These are phyloP conservation scores for Byasa hedistus DNA, from an alignment of 2,888 invertebrate species.

Conservation along the genomic window DNA sequence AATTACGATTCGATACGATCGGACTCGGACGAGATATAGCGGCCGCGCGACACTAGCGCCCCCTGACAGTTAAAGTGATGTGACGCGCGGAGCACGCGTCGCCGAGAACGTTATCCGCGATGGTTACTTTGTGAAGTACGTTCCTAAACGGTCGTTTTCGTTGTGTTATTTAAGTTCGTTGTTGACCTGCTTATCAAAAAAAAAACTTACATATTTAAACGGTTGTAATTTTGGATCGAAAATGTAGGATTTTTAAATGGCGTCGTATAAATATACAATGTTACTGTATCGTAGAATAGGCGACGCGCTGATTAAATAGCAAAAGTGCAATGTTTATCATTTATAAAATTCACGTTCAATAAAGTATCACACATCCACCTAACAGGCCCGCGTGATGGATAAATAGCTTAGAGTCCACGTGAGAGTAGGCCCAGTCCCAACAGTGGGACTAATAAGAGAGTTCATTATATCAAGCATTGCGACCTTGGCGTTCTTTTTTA, in stretches of 20 bases:
- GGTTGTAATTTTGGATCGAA: constrained; percentile 9
- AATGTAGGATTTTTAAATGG: not conserved
- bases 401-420: too few relatives aligned
- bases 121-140: constrained; percentile 70
- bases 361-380: too few relatives aligned
- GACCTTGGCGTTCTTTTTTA: too few relatives aligned
- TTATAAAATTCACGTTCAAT: too few relatives aligned
- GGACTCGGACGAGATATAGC: constrained; percentile 78
- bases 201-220: not conserved
- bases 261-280: not conserved
- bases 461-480: too few relatives aligned
- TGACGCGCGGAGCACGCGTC: constrained; percentile 52
- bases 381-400: too few relatives aligned
- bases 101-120: constrained; percentile 33
- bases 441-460: too few relatives aligned
- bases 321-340: too few relatives aligned
- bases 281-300: not conserved
- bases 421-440: too few relatives aligned
- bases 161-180: constrained; percentile 38
- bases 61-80: constrained; percentile 54
- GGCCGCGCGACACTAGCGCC: constrained; percentile 44
- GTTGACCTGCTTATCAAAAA: constrained; percentile 4
- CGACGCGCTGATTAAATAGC: too few relatives aligned
- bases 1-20: constrained; percentile 87
- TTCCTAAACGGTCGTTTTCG: constrained; percentile 65